Evolutionary conservation across 2,113 vertebrate species (phyloP).

Genomic region (Grammomys surdaster): DNA sequence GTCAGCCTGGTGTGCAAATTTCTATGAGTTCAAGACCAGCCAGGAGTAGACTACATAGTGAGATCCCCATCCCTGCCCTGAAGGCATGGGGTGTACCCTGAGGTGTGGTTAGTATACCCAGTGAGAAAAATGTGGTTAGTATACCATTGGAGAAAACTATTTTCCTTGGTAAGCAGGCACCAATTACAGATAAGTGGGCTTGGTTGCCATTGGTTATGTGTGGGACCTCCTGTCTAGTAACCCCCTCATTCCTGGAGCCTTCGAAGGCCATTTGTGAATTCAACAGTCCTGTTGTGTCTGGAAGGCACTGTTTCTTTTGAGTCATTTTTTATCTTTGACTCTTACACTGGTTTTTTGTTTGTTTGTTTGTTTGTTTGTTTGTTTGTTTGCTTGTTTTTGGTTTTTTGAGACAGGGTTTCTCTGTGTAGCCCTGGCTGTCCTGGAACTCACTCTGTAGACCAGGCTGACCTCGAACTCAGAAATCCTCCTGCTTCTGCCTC

Average conservation of each 20-base stretch:
- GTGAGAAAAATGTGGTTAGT: not conserved
- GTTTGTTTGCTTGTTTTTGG: no score
- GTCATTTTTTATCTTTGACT: not conserved
- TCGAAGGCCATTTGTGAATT: not conserved
- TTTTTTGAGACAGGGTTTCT: no score
- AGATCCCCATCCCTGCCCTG: not conserved
- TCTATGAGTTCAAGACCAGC: not conserved
- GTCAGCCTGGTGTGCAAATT: not conserved
- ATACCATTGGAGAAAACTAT: not conserved
- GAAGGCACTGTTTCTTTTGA: not conserved
- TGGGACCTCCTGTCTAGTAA: not conserved
- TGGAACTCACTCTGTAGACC: no score
- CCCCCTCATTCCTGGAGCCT: not conserved
- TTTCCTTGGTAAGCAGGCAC: not conserved
- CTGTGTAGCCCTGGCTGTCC: no score
- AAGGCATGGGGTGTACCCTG: not conserved
- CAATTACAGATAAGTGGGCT: not conserved
- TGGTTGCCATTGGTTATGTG: not conserved
- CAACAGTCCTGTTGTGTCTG: not conserved
- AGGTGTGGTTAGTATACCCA: not conserved
- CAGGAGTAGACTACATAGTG: not conserved
- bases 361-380: no score
- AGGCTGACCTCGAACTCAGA: no score
- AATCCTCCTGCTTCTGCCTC: no score
- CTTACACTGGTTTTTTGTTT: not conserved